Evolutionary conservation across 2,113 vertebrate genomes (phyloP).

Genomic region (Lophius piscatorius): DNA sequence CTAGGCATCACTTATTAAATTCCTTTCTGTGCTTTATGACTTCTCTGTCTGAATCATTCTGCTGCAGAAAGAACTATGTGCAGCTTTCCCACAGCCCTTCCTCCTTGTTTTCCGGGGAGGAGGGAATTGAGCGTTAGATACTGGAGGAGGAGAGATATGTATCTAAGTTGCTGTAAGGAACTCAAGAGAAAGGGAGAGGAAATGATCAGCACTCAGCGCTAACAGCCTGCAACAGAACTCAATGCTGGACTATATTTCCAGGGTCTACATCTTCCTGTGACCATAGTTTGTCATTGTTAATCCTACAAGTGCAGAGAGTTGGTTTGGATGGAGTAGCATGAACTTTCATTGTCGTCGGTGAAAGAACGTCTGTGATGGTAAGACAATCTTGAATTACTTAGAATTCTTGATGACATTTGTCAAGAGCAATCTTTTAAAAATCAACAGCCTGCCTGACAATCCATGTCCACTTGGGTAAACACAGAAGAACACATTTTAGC

Average conservation of each 20-base stretch:
- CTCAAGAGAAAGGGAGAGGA: conserved; percentile 12
- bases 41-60: not conserved
- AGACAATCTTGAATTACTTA: conserved; percentile 5
- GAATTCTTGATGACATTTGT: too few species aligned
- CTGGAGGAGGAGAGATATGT: conserved; percentile 24
- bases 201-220: not conserved
- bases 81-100: not conserved
- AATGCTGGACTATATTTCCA: not conserved
- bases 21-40: not conserved
- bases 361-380: conserved; percentile 34
- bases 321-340: conserved; percentile 4
- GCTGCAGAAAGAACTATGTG: not conserved
- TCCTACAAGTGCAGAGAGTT: conserved; percentile 6
- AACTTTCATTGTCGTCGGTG: not conserved
- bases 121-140: conserved; percentile 7
- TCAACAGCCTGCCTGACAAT: too few species aligned
- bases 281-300: not conserved
- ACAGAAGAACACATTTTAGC: too few species aligned
- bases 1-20: not conserved
- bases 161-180: conserved; percentile 18
- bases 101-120: conserved; percentile 53
- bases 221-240: not conserved
- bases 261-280: not conserved
- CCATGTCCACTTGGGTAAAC: too few species aligned
- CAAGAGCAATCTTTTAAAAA: too few species aligned